These are phyloP conservation scores for Chondrilla cf. caribensis DNA, from an alignment of 37 sponge, comb jelly and placozoan genomes.

Conservation along the genomic window DNA sequence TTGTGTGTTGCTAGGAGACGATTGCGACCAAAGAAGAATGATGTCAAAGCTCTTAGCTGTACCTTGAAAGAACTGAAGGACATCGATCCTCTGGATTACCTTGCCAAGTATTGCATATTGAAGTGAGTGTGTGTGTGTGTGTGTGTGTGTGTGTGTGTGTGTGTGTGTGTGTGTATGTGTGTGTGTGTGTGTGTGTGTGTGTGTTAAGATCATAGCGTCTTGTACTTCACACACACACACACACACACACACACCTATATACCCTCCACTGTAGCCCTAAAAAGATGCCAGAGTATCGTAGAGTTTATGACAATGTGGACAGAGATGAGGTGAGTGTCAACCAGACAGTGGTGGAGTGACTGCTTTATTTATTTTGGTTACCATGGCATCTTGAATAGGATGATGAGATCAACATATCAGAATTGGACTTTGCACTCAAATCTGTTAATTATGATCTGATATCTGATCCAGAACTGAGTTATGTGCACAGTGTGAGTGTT, in stretches of 20 bases:
- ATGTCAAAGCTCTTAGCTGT: slow-evolving; percentile 61
- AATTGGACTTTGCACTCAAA: slow-evolving; percentile 88
- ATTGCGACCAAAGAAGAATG: slow-evolving; percentile 30
- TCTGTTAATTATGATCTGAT: slow-evolving; percentile 88
- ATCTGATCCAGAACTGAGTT: slow-evolving; percentile 72
- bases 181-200: neutral
- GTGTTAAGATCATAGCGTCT: too few species aligned
- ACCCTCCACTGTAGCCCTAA: slow-evolving; percentile 2
- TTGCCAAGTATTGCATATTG: slow-evolving; percentile 88
- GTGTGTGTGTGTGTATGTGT: slow-evolving; percentile 27
- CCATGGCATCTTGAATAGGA: slow-evolving; percentile 29
- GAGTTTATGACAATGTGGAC: slow-evolving; percentile 72
- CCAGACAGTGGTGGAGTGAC: neutral
- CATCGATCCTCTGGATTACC: slow-evolving; percentile 88
- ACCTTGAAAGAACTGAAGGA: slow-evolving; percentile 70
- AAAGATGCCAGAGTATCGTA: slow-evolving; percentile 25
- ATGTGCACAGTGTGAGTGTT: slow-evolving; percentile 72
- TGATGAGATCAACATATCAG: slow-evolving; percentile 70
- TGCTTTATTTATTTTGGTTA: too few species aligned
- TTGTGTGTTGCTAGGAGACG: neutral
- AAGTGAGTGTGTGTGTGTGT: slow-evolving; percentile 43
- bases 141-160: neutral
- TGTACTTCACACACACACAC: slow-evolving; percentile 35
- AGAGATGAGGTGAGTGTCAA: slow-evolving; percentile 59
- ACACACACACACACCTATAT: slow-evolving; percentile 31